A percentile compares a stretch with the other conserved stretches of the same genome.
These are phyloP conservation scores for Tyria jacobaeae DNA, from an alignment of 2,888 invertebrate species.

Conservation along the genomic window DNA sequence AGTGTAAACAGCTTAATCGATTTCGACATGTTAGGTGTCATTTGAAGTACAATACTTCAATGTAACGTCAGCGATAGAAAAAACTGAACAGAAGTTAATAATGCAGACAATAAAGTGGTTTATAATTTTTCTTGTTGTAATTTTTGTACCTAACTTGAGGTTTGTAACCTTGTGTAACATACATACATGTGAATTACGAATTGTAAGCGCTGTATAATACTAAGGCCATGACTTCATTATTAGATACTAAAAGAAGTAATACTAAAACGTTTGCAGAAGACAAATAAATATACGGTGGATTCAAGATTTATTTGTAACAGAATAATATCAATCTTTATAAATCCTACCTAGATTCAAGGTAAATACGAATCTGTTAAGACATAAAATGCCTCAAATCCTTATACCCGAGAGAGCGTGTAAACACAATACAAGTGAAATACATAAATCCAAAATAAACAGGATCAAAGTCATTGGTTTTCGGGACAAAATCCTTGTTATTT, in stretches of 20 bases:
- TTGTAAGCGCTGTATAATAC: neutral
- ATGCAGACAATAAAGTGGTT: too few relatives aligned
- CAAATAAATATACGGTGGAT: neutral
- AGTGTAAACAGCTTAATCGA: too few relatives aligned
- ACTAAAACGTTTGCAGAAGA: neutral
- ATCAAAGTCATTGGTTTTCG: constrained; percentile 28
- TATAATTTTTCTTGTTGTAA: too few relatives aligned
- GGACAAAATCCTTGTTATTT: constrained; percentile 17
- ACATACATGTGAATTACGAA: too few relatives aligned
- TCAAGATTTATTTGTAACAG: neutral
- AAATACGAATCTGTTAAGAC: constrained; percentile 6
- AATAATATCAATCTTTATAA: neutral
- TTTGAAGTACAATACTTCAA: too few relatives aligned
- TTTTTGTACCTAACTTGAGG: too few relatives aligned
- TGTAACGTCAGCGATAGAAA: too few relatives aligned
- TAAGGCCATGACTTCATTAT: neutral
- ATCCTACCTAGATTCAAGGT: neutral
- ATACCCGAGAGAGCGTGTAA: constrained; percentile 22
- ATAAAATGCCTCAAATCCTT: constrained; percentile 14
- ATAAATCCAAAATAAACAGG: constrained; percentile 26
- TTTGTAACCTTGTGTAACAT: too few relatives aligned
- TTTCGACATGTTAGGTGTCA: too few relatives aligned
- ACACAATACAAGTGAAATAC: constrained; percentile 19
- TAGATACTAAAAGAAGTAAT: neutral
- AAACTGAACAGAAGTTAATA: too few relatives aligned